phyloP scores from a whole-genome alignment of 2,888 invertebrate genomes.

The Alitta virens region DNA sequence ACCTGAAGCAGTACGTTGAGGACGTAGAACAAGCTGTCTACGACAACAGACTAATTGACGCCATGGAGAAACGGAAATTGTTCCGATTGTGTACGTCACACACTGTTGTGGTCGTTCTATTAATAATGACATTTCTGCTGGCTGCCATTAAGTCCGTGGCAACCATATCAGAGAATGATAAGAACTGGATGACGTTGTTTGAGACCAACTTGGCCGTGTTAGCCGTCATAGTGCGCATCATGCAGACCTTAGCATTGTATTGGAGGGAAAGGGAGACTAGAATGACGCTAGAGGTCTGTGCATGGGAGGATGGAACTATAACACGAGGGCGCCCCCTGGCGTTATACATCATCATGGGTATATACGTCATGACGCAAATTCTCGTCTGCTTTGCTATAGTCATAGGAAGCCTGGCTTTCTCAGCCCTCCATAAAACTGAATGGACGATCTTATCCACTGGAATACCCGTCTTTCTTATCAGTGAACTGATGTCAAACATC shows the following conservation, averaged over 20 bases:
- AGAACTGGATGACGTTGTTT: not conserved
- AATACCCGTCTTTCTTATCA: constrained; percentile 12
- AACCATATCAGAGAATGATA: not conserved
- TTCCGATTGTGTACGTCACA: not conserved
- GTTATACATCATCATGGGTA: constrained; percentile 10
- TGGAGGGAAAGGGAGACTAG: constrained; percentile 6
- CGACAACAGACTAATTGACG: constrained; percentile 12
- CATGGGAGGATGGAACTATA: constrained; percentile 15
- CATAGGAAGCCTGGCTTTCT: constrained; percentile 8
- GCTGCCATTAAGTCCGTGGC: not conserved
- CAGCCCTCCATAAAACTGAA: constrained; percentile 1
- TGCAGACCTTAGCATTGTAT: constrained; percentile 9
- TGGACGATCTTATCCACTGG: constrained; percentile 8
- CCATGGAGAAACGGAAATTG: not conserved
- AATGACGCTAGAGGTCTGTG: constrained; percentile 7
- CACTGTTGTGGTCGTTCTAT: not conserved
- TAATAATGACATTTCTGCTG: not conserved
- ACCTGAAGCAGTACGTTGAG: constrained; percentile 1
- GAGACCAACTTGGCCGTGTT: not conserved
- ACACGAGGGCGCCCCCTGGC: constrained; percentile 12
- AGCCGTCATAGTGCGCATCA: not conserved
- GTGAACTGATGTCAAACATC: constrained; percentile 4
- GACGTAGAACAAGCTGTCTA: constrained; percentile 13
- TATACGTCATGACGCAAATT: constrained; percentile 9
- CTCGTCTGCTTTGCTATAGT: constrained; percentile 2